These are phyloP conservation scores for Gopherus flavomarginatus DNA, from an alignment of 2,113 vertebrate species.

Conservation along the genomic window DNA sequence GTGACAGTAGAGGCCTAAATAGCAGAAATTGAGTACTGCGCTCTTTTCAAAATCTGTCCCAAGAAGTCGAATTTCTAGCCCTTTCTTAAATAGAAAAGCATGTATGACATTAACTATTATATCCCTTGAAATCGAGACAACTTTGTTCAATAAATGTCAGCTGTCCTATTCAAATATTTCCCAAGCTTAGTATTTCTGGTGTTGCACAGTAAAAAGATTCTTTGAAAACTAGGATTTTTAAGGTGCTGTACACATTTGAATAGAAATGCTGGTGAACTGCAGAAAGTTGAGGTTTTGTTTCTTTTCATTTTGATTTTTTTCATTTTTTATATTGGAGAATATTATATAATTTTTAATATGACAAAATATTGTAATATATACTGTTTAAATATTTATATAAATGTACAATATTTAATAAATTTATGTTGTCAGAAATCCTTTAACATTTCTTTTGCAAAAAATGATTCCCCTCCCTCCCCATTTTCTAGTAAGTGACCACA, in stretches of 20 bases:
- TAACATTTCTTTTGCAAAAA: background rate
- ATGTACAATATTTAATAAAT: background rate
- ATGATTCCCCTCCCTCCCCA: background rate
- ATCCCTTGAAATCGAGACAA: too few relatives aligned
- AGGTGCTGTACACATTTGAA: background rate
- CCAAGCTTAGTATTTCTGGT: background rate
- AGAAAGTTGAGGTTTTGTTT: accelerated
- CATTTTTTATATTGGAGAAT: background rate
- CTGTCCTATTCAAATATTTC: background rate
- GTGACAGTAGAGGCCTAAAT: background rate
- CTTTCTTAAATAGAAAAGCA: background rate
- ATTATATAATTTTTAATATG: background rate
- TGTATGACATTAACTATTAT: background rate
- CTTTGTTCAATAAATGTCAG: background rate
- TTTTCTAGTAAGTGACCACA: conserved; percentile 4
- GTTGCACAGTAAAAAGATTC: background rate
- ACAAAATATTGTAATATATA: background rate
- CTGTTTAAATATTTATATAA: background rate
- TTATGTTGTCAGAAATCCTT: conserved; percentile 26
- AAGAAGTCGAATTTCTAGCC: background rate
- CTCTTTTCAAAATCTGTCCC: background rate
- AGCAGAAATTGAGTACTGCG: background rate
- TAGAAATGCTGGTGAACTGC: background rate
- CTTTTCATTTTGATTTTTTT: background rate
- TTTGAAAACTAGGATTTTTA: background rate